Conservation (phyloP, 2,888 invertebrate genomes). For the Bhutanitis thaidina region DNA sequence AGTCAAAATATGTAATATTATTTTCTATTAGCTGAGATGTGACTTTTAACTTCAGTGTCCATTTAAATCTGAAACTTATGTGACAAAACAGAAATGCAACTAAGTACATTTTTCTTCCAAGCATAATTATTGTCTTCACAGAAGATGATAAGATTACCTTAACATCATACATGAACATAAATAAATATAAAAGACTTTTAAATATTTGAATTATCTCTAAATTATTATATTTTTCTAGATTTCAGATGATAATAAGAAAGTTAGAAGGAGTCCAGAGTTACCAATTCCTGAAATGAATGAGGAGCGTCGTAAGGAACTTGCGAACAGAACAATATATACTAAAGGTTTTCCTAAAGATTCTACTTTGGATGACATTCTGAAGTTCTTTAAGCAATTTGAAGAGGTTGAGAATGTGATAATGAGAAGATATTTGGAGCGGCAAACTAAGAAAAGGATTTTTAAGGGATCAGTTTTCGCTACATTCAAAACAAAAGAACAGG, state of each 20-base stretch:
- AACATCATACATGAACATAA: too few species aligned
- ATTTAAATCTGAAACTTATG: too few species aligned
- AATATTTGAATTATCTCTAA: not conserved
- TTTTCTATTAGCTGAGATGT: too few species aligned
- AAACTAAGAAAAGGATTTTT: constrained; percentile 83
- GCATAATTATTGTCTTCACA: too few species aligned
- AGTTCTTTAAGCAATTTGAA: constrained; percentile 85
- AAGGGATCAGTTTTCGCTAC: constrained; percentile 96
- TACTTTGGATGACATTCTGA: constrained; percentile 84
- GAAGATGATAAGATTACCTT: too few species aligned
- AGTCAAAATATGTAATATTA: too few species aligned
- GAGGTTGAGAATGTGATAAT: constrained; percentile 84
- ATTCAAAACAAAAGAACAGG: constrained; percentile 88
- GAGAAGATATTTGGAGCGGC: constrained; percentile 81
- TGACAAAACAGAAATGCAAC: too few species aligned
- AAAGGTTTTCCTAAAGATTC: constrained; percentile 90
- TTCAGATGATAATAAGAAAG: constrained; percentile 84
- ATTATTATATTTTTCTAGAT: constrained; percentile 56
- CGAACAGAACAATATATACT: constrained; percentile 89
- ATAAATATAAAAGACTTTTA: too few species aligned
- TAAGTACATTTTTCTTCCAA: too few species aligned
- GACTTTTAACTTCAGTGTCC: too few species aligned
- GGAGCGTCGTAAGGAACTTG: constrained; percentile 88
- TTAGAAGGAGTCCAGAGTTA: constrained; percentile 85
- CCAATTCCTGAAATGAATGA: constrained; percentile 92